Evolutionary conservation across 2,888 invertebrate genomes (phyloP).

Genomic region (Schizaphis graminum): DNA sequence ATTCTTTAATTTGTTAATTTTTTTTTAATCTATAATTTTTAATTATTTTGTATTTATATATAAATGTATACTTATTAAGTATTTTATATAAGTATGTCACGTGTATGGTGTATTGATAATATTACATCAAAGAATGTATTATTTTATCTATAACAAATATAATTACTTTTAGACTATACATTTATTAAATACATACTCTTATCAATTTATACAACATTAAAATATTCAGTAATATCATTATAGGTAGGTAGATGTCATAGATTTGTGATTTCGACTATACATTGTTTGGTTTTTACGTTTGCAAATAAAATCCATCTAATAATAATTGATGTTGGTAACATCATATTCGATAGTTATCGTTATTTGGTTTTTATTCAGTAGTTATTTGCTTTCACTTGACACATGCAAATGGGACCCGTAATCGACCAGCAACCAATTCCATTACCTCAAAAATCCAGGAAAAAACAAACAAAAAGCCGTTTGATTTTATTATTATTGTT

Average conservation of each 20-base stretch:
- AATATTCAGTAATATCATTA: not conserved
- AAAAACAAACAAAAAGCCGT: conserved; percentile 34
- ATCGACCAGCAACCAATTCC: conserved; percentile 41
- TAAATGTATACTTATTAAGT: not conserved
- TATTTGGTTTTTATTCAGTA: not conserved
- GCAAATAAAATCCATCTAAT: not conserved
- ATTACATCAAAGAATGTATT: not conserved
- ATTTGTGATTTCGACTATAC: not conserved
- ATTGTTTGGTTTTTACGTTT: not conserved
- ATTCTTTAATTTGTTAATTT: not conserved
- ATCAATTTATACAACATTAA: not conserved
- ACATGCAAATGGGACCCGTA: not conserved
- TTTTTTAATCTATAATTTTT: not conserved
- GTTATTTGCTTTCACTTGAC: not conserved
- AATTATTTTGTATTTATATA: not conserved
- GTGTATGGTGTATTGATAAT: not conserved
- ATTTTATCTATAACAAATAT: not conserved
- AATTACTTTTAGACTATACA: not conserved
- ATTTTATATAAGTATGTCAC: not conserved
- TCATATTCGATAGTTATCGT: not conserved
- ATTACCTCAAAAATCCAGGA: not conserved
- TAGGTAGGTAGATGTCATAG: not conserved
- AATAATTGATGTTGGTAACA: not conserved
- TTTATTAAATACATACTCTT: not conserved
- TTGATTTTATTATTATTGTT: conserved; percentile 46